These are phyloP conservation scores for Gymnobelideus leadbeateri DNA, from an alignment of 2,113 vertebrate species.

Conservation along the genomic window DNA sequence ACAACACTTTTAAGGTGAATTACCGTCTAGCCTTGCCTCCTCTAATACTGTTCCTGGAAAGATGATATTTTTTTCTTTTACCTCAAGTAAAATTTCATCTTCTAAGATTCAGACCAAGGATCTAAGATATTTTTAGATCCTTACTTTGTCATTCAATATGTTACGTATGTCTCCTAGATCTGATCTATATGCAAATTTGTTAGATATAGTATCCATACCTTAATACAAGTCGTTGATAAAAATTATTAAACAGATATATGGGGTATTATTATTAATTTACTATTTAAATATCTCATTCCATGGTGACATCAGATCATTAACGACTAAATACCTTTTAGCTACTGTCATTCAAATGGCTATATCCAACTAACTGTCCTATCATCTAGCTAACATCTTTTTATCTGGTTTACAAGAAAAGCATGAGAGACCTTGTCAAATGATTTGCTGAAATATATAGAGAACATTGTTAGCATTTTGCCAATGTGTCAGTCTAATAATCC, in stretches of 20 bases:
- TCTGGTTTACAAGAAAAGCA: neutral
- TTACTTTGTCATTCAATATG: neutral
- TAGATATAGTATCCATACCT: neutral
- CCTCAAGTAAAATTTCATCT: neutral
- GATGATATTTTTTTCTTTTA: neutral
- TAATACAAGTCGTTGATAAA: neutral
- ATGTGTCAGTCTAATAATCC: neutral
- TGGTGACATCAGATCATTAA: neutral
- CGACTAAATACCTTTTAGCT: neutral
- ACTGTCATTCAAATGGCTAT: neutral
- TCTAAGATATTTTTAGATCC: neutral
- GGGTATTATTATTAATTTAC: neutral
- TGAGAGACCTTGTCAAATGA: neutral
- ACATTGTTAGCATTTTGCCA: neutral
- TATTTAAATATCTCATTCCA: neutral
- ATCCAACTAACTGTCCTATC: neutral
- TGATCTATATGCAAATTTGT: neutral
- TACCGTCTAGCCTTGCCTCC: neutral
- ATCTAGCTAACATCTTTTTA: neutral
- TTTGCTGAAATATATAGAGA: neutral
- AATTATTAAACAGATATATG: neutral
- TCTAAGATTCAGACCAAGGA: neutral
- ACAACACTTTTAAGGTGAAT: neutral
- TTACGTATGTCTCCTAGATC: neutral
- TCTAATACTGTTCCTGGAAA: neutral